phyloP scores from a whole-genome alignment of 2,113 vertebrate species.

The Tetrax tetrax region DNA sequence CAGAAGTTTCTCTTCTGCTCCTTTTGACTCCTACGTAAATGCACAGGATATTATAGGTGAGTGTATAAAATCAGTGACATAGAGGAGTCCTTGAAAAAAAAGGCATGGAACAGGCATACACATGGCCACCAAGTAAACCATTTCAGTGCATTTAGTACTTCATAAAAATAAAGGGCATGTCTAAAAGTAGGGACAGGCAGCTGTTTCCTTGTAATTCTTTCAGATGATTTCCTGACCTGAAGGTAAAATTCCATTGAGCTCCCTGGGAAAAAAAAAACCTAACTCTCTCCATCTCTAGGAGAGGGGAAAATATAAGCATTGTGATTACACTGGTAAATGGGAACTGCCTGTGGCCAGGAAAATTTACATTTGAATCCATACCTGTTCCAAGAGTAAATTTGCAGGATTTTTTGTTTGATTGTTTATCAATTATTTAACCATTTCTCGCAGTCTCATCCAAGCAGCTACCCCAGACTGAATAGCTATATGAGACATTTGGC shows the following conservation, averaged over 20 bases:
- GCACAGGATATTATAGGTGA: neutral
- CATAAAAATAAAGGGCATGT: neutral
- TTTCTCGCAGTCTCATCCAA: neutral
- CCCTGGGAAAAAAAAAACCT: neutral
- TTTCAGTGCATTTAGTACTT: neutral
- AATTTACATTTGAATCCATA: neutral
- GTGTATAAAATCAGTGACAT: neutral
- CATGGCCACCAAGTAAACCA: neutral
- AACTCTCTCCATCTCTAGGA: neutral
- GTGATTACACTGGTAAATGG: neutral
- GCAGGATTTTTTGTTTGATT: neutral
- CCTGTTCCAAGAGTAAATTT: neutral
- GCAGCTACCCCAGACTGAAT: neutral
- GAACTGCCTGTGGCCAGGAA: neutral
- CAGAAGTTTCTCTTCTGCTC: neutral
- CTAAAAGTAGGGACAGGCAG: neutral
- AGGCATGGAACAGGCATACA: neutral
- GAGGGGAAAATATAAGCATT: neutral
- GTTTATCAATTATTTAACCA: neutral
- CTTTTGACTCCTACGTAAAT: neutral
- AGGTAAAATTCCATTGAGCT: neutral
- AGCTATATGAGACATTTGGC: neutral
- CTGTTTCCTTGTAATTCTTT: neutral
- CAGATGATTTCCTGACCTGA: neutral
- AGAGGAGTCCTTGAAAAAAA: neutral